Evolutionary conservation across 2,888 invertebrate genomes (phyloP), one percentile per base, ranked within the genome.

Genomic region (Caenorhabditis sulstoni): DNA sequence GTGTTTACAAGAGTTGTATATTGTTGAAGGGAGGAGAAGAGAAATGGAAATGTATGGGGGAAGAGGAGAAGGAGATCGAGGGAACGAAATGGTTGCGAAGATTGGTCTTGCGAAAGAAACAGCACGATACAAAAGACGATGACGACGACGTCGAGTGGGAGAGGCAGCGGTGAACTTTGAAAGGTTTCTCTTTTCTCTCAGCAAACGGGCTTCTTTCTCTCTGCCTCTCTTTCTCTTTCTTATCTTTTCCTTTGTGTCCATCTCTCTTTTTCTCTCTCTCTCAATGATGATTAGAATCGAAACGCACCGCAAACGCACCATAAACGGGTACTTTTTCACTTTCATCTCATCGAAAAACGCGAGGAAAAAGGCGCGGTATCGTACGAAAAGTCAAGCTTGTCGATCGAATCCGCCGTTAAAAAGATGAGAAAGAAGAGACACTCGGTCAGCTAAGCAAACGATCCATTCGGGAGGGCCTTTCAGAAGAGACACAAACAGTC

Each of bases 251-350:
- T 22, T 57, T 20, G 12, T 62, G 20, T 44, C 9, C 37, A 12
- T 39, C 52, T 23, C 52, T 23, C 22, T 39, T 16, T 62, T 12
- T 62, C 62, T 47, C 14, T 45, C 41, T 20, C 18, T 50, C 41
- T 37, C 23, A 61, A 29, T 53, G 49, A 47, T 59, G 50, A 73
- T 73, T 58, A 65, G 65, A 50, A 74, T 74, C 73, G 73, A 59
- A 58, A 65, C 65, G 73, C 58, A 74, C 73, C 59, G 47, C 58
- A 59, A 58, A 58, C 29, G 73, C 65, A 74, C 65, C 59, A 57
- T 39, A 52, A 58, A 29, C 39, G 50, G 58, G 58, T 47, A 71
- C 35, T 45, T 49, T 64, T 49, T 64, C 58, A 44, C 58, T 62
- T 45, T 22, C 50, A 5, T 29, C 29, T 7, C 29, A 5, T 7